Evolutionary conservation across 2,797 vertebrate species (phyloP).

Genomic region (Trachurus trachurus): DNA sequence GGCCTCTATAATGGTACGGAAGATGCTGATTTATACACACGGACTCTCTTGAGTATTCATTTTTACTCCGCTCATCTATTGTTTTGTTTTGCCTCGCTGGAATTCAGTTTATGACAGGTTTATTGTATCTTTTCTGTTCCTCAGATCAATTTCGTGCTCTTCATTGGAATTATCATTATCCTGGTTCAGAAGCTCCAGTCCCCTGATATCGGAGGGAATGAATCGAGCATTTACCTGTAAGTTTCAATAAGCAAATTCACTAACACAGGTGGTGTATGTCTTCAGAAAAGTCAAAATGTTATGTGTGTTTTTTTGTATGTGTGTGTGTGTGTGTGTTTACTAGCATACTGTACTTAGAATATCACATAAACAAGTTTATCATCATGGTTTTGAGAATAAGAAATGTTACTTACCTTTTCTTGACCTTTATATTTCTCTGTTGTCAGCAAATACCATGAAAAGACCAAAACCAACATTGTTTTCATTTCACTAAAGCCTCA

Average conservation of each 20-base stretch:
- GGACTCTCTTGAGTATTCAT: neutral
- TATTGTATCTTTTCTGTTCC: neutral
- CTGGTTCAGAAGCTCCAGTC: conserved; percentile 99
- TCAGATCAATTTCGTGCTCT: conserved; percentile 97
- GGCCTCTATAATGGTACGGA: conserved; percentile 95
- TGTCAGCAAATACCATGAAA: conserved; percentile 20
- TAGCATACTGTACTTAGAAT: neutral
- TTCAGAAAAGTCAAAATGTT: neutral
- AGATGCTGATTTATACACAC: neutral
- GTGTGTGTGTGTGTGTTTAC: neutral
- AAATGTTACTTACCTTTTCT: neutral
- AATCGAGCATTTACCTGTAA: conserved; percentile 95
- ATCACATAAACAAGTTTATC: neutral
- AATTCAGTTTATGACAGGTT: neutral
- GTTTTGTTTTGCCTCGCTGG: neutral
- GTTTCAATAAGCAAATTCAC: conserved; percentile 15
- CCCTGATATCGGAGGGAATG: conserved; percentile 96
- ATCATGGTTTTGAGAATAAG: neutral
- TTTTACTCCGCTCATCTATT: neutral
- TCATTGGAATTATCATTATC: conserved; percentile 97
- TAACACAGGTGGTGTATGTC: neutral
- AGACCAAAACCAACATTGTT: conserved; percentile 3
- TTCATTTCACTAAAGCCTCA: neutral
- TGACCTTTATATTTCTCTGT: neutral
- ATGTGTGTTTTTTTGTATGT: neutral